A percentile compares a stretch with the other conserved stretches of the same genome.
Evolutionary conservation across 23 tunicate genomes (phyloP).

Genomic region (Botrylloides violaceus): DNA sequence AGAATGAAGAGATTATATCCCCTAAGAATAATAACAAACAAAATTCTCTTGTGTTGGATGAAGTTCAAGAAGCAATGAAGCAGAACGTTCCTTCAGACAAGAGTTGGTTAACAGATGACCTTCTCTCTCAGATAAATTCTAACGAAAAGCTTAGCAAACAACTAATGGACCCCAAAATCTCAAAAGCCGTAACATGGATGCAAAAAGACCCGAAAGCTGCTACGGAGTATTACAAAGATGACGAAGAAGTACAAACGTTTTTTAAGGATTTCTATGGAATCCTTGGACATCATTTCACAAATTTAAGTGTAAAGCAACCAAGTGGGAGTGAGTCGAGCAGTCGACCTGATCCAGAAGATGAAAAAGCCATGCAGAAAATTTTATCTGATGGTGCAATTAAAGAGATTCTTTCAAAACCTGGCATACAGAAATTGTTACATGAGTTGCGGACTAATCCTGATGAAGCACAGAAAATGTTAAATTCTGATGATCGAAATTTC

Average conservation of each 20-base stretch:
- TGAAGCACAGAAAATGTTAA: conserved; percentile 36
- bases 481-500: conserved; percentile 30
- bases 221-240: conserved; percentile 73
- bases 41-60: conserved; percentile 45
- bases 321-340: background rate
- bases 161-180: conserved; percentile 56
- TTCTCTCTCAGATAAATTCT: conserved; percentile 47
- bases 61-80: conserved; percentile 68
- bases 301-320: conserved; percentile 26
- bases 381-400: conserved; percentile 45
- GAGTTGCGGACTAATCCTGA: conserved; percentile 44
- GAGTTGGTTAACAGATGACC: conserved; percentile 62
- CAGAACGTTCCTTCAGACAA: conserved; percentile 9
- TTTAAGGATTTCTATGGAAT: conserved; percentile 62
- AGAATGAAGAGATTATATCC: conserved; percentile 38
- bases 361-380: conserved; percentile 35
- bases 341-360: conserved; percentile 31
- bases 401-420: conserved; percentile 55
- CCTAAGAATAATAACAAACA: conserved; percentile 3
- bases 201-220: conserved; percentile 70
- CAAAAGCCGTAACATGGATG: conserved; percentile 61
- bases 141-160: conserved; percentile 46
- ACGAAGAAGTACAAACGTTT: conserved; percentile 51
- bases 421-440: conserved; percentile 36
- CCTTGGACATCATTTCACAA: conserved; percentile 63